phyloP scores from a whole-genome alignment of 30 jellyfish, hydroid and myxozoan species.

The Hydra vulgaris region DNA sequence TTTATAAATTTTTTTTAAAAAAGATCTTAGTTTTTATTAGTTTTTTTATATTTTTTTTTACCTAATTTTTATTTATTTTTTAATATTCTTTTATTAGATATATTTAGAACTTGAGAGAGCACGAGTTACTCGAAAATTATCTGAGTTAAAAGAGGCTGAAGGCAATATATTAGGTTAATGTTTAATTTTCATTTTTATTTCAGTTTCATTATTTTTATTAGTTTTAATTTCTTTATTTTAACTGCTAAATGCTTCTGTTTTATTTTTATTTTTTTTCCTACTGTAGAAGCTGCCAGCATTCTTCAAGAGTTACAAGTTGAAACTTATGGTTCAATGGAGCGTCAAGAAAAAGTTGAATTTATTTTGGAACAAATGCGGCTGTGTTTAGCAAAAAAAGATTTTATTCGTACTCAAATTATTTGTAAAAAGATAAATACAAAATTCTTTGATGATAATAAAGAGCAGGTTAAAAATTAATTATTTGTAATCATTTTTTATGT shows the following conservation, averaged over 20 bases:
- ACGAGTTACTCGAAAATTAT: slow-evolving; percentile 63
- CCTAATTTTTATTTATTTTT: not conserved
- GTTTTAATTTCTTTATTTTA: not conserved
- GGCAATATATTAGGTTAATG: slow-evolving; percentile 73
- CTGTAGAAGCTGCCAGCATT: slow-evolving; percentile 83
- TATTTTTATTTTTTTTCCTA: not conserved
- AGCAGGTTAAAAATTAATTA: slow-evolving; percentile 41
- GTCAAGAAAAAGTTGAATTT: slow-evolving; percentile 77
- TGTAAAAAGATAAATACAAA: slow-evolving; percentile 78
- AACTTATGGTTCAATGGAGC: slow-evolving; percentile 94
- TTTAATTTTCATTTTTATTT: not conserved
- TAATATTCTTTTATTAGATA: slow-evolving; percentile 30
- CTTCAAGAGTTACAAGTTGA: slow-evolving; percentile 96
- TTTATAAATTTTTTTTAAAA: not conserved
- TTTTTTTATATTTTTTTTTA: not conserved
- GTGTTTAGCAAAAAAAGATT: slow-evolving; percentile 89
- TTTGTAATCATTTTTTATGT: too few relatives aligned
- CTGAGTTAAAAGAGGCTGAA: slow-evolving; percentile 66
- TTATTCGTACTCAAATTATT: slow-evolving; percentile 80
- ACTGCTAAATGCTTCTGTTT: not conserved
- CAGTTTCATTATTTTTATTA: too few relatives aligned
- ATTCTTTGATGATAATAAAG: slow-evolving; percentile 74
- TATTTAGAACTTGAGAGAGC: slow-evolving; percentile 93
- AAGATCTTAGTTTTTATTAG: not conserved
- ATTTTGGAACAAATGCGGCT: slow-evolving; percentile 87